Conservation (phyloP, 1,140 invertebrate species). For the Heliconius congener region DNA sequence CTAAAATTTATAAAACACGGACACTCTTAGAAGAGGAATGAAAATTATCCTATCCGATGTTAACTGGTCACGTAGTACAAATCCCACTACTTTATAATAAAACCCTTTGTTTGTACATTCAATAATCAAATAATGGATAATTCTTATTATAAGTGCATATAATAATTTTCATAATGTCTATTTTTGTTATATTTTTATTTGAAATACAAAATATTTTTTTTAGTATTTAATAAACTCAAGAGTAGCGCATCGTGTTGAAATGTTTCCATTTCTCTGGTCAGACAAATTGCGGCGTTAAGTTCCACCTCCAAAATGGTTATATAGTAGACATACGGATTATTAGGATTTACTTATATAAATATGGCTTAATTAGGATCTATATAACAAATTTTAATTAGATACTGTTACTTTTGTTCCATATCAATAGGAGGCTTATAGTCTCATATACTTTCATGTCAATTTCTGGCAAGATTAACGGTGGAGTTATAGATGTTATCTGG, state of each 20-base stretch:
- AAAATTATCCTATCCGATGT: neutral
- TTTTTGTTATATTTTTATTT: neutral
- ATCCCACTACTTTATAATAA: slow-evolving; percentile 10
- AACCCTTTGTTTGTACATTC: neutral
- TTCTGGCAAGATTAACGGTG: no score
- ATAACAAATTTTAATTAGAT: neutral
- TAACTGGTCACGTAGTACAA: slow-evolving; percentile 15
- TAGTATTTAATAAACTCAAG: no score
- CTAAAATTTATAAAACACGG: neutral
- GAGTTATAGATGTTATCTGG: neutral
- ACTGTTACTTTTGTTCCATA: no score
- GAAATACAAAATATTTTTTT: no score
- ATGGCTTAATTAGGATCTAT: neutral
- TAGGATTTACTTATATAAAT: neutral
- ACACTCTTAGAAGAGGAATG: slow-evolving; percentile 1
- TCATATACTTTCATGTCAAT: no score
- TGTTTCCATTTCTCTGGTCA: neutral
- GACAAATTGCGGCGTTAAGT: neutral
- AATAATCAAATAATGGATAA: neutral
- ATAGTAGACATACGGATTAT: no score
- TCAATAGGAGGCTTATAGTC: no score
- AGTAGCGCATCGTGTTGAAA: no score
- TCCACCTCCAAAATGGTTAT: no score
- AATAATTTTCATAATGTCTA: neutral
- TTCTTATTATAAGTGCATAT: neutral